These are phyloP conservation scores for Belgica antarctica DNA, from an alignment of 2,888 invertebrate genomes.

Conservation along the genomic window DNA sequence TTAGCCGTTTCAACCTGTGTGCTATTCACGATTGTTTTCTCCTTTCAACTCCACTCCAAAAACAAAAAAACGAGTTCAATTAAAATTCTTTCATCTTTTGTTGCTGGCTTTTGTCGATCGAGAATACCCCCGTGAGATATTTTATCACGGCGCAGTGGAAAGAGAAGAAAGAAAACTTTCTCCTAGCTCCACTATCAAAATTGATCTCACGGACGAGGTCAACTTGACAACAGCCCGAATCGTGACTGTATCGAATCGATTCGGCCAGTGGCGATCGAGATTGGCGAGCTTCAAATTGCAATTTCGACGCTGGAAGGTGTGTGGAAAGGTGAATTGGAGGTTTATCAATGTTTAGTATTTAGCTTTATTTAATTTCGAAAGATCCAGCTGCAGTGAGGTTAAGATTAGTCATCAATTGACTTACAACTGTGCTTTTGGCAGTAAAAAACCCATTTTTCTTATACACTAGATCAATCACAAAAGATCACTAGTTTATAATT, in stretches of 20 bases:
- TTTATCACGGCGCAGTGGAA: too few relatives aligned
- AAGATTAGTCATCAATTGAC: too few relatives aligned
- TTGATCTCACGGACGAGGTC: not conserved
- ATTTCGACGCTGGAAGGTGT: too few relatives aligned
- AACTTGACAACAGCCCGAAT: not conserved
- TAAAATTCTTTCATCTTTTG: not conserved
- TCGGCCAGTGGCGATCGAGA: not conserved
- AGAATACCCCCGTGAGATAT: conserved; percentile 2
- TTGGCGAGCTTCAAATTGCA: too few relatives aligned
- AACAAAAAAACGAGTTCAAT: conserved; percentile 18
- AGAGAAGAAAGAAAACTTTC: conserved; percentile 4
- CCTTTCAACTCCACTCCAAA: not conserved
- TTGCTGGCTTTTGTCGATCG: not conserved
- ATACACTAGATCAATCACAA: too few relatives aligned
- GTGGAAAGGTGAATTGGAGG: too few relatives aligned
- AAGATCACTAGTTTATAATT: too few relatives aligned
- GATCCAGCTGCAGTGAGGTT: too few relatives aligned
- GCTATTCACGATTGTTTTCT: not conserved
- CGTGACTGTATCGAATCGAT: not conserved
- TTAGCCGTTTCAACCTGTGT: conserved; percentile 6
- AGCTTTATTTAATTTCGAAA: too few relatives aligned
- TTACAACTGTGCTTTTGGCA: too few relatives aligned
- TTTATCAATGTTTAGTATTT: too few relatives aligned
- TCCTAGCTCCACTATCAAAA: not conserved
- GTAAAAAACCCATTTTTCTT: too few relatives aligned